These are phyloP conservation scores for Amaurobius ferox DNA, from an alignment of 2,888 invertebrate species.

Conservation along the genomic window DNA sequence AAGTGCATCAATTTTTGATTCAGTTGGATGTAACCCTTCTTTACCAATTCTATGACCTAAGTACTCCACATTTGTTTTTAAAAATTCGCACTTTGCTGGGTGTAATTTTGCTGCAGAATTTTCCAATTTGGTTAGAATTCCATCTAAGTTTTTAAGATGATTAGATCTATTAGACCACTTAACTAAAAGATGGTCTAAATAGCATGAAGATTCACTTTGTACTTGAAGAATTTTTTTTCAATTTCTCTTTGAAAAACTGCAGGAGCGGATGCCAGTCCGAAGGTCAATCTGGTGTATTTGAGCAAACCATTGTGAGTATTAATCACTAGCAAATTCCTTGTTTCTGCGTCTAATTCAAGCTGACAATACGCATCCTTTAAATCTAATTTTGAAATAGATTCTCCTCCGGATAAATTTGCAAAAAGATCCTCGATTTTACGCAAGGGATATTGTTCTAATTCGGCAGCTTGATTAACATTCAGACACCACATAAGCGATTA, in stretches of 20 bases:
- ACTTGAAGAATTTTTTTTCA: background rate
- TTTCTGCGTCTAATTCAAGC: constrained; percentile 21
- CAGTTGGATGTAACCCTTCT: constrained; percentile 73
- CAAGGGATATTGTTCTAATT: background rate
- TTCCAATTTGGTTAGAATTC: background rate
- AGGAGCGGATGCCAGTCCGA: background rate
- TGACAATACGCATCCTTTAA: constrained; percentile 39
- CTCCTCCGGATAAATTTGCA: background rate
- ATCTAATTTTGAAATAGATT: constrained; percentile 22
- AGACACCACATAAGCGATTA: constrained; percentile 14
- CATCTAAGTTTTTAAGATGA: constrained; percentile 12
- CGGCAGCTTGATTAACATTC: constrained; percentile 16
- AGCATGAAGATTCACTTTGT: background rate
- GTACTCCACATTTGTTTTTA: constrained; percentile 1
- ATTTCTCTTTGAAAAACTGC: constrained; percentile 37
- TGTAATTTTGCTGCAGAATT: constrained; percentile 10
- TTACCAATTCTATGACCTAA: constrained; percentile 71
- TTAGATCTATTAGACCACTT: background rate
- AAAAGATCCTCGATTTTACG: background rate
- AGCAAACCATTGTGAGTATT: constrained; percentile 22
- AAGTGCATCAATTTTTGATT: constrained; percentile 74
- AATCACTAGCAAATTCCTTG: constrained; percentile 5
- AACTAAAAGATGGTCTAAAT: constrained; percentile 13
- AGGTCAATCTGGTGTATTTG: background rate
- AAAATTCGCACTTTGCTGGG: constrained; percentile 73